A percentile compares a stretch with the other conserved stretches of the same genome.
Conservation (phyloP, 92 coral and sea anemone species). For the Diadumene lineata region DNA sequence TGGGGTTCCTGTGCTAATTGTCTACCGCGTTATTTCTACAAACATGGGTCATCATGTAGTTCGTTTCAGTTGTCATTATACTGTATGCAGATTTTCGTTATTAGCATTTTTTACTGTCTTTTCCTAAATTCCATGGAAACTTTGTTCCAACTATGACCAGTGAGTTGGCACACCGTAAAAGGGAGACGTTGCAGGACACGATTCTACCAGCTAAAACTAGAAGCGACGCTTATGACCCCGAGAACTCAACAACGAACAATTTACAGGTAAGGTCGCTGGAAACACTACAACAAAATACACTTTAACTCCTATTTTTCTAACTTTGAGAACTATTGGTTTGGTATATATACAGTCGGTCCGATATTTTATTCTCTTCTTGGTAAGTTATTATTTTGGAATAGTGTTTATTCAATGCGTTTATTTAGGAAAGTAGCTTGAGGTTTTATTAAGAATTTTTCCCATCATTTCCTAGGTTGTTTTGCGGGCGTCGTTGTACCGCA, state of each 20-base stretch:
- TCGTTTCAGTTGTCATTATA: background rate
- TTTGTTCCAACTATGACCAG: conserved; percentile 59
- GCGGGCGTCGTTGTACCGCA: conserved; percentile 4
- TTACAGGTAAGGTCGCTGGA: background rate
- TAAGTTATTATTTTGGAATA: background rate
- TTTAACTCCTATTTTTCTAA: background rate
- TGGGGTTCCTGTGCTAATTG: conserved; percentile 3
- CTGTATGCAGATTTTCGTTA: background rate
- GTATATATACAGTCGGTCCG: background rate
- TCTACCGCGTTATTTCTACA: background rate
- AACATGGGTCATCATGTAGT: background rate
- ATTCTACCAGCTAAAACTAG: conserved; percentile 1
- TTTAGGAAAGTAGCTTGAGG: background rate
- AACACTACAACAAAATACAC: background rate
- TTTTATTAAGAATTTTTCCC: background rate
- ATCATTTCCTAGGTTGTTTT: background rate
- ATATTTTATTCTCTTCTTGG: background rate
- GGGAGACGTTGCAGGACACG: conserved; percentile 29
- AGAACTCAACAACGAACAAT: background rate
- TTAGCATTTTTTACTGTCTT: conserved; percentile 50
- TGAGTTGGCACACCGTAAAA: conserved; percentile 76
- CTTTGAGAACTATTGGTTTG: background rate
- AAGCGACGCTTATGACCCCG: background rate
- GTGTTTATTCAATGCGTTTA: background rate
- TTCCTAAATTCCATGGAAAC: conserved; percentile 64